These are phyloP conservation scores for Lydus trimaculatus DNA, from an alignment of 2,888 invertebrate species.

Conservation along the genomic window DNA sequence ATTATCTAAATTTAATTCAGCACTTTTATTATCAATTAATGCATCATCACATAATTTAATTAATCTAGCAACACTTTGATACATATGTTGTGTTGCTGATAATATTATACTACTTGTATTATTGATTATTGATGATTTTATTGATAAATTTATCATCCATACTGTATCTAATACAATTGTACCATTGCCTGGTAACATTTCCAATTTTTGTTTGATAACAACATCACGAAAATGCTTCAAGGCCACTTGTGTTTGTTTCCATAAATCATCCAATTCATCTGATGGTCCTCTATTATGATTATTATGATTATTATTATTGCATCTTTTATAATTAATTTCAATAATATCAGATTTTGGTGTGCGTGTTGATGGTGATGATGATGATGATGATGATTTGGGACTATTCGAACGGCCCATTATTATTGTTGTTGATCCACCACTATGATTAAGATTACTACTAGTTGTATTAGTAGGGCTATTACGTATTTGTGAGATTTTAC, in stretches of 20 bases:
- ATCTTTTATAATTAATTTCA: background rate
- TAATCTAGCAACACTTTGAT: conserved; percentile 84
- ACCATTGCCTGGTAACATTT: conserved; percentile 93
- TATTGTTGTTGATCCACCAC: too few species aligned
- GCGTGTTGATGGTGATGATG: too few species aligned
- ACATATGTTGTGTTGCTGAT: conserved; percentile 86
- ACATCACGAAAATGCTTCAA: conserved; percentile 93
- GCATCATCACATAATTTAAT: conserved; percentile 92
- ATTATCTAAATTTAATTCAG: conserved; percentile 71
- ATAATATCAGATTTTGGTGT: conserved; percentile 46
- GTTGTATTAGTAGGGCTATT: conserved; percentile 69
- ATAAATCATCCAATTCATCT: conserved; percentile 50
- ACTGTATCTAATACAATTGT: conserved; percentile 93
- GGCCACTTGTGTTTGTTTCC: conserved; percentile 72
- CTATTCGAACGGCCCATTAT: conserved; percentile 53
- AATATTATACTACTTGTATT: conserved; percentile 69
- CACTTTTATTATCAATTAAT: conserved; percentile 75
- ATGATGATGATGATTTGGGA: too few species aligned
- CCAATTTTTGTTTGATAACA: conserved; percentile 88
- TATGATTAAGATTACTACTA: background rate
- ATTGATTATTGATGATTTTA: conserved; percentile 55
- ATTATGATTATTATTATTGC: conserved; percentile 31
- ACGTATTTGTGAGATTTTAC: conserved; percentile 89
- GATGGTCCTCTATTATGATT: conserved; percentile 52
- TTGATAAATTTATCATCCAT: conserved; percentile 77